Percentiles rank a stretch among this genome's conserved stretches.
phyloP scores from a whole-genome alignment of 2,888 invertebrate species.

The Orgyia antiqua region DNA sequence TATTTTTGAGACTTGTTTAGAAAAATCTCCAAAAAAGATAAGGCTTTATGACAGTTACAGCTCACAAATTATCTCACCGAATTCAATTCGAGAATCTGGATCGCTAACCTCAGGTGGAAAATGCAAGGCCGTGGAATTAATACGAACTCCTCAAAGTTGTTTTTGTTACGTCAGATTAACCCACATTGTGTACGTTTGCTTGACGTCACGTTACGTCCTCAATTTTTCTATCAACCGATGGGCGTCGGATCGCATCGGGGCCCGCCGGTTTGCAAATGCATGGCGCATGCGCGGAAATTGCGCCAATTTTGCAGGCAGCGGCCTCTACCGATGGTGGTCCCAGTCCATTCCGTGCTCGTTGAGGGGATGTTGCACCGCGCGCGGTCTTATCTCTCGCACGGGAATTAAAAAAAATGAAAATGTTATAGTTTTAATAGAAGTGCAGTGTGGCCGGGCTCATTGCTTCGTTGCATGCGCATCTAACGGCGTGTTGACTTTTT shows the following conservation, averaged over 20 bases:
- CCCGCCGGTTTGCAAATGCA: slow-evolving; percentile 60
- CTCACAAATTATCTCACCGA: slow-evolving; percentile 29
- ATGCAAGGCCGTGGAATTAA: slow-evolving; percentile 17
- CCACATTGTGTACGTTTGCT: slow-evolving; percentile 61
- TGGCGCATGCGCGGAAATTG: slow-evolving; percentile 71
- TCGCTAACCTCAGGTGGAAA: slow-evolving; percentile 8
- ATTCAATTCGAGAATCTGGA: slow-evolving; percentile 5
- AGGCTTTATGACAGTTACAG: slow-evolving; percentile 20
- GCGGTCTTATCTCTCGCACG: slow-evolving; percentile 44
- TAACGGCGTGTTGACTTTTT: slow-evolving; percentile 26
- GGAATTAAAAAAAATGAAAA: slow-evolving; percentile 61
- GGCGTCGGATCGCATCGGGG: slow-evolving; percentile 64
- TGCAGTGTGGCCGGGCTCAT: slow-evolving; percentile 33
- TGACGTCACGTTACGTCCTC: slow-evolving; percentile 76
- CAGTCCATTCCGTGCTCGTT: slow-evolving; percentile 53
- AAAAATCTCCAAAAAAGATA: slow-evolving; percentile 17
- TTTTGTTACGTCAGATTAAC: slow-evolving; percentile 67
- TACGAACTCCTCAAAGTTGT: slow-evolving; percentile 42
- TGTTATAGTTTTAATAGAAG: slow-evolving; percentile 60
- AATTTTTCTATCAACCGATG: slow-evolving; percentile 71
- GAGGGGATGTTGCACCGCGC: slow-evolving; percentile 65
- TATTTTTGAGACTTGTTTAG: no score
- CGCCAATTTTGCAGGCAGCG: slow-evolving; percentile 73
- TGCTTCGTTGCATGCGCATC: slow-evolving; percentile 26
- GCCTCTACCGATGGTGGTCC: slow-evolving; percentile 60